Conservation (phyloP, 2,797 vertebrate species). For the Dallia pectoralis region DNA sequence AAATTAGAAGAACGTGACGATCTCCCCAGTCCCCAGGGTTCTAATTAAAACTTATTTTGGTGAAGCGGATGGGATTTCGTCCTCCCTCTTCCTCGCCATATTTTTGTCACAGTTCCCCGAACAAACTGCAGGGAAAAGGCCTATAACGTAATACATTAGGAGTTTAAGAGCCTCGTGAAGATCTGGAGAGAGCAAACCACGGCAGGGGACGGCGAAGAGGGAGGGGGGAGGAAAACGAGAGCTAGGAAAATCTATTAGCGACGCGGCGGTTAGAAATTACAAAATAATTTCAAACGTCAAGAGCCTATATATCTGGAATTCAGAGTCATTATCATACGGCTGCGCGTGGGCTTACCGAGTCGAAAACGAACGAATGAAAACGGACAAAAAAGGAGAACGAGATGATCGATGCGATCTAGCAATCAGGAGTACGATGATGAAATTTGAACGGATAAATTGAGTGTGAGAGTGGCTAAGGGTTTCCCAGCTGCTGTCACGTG, state of each 20-base stretch:
- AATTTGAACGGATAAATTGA: slow-evolving; percentile 8
- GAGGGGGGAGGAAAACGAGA: slow-evolving; percentile 38
- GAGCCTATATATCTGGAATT: slow-evolving; percentile 65
- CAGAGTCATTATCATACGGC: slow-evolving; percentile 61
- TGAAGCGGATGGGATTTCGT: slow-evolving; percentile 68
- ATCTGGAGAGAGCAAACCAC: slow-evolving; percentile 30
- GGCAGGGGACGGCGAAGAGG: too few relatives aligned
- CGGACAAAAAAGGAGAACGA: background rate
- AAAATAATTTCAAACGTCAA: slow-evolving; percentile 74
- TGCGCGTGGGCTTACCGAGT: slow-evolving; percentile 56
- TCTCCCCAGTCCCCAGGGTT: slow-evolving; percentile 62
- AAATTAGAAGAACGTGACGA: slow-evolving; percentile 64
- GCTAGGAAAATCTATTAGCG: slow-evolving; percentile 73
- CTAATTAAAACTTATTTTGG: slow-evolving; percentile 80
- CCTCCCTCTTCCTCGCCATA: slow-evolving; percentile 35
- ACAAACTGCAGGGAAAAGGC: slow-evolving; percentile 61
- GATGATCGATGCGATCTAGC: background rate
- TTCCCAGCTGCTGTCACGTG: slow-evolving; percentile 1
- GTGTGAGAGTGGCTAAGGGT: slow-evolving; percentile 12
- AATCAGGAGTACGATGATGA: background rate
- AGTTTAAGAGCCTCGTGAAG: slow-evolving; percentile 49
- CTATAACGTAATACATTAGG: slow-evolving; percentile 59
- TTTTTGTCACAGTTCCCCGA: slow-evolving; percentile 45
- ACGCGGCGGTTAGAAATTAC: slow-evolving; percentile 72
- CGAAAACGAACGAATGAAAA: slow-evolving; percentile 4